Evolutionary conservation across 2,888 invertebrate genomes (phyloP).

Genomic region (Taenaris catops): DNA sequence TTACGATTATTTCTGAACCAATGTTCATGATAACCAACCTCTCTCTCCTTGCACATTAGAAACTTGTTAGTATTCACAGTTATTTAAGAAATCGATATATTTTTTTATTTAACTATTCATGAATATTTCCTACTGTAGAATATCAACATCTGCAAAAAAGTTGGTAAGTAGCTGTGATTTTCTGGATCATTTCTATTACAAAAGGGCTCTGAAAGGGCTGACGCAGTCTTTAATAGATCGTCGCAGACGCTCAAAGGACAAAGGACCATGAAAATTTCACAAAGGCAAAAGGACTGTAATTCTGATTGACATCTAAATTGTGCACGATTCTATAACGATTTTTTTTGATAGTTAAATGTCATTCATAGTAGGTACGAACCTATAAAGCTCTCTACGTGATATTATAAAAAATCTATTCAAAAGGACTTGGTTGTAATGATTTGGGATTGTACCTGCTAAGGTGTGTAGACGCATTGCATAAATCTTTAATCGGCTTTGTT

Average conservation of each 20-base stretch:
- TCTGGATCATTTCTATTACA: constrained; percentile 53
- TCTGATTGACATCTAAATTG: constrained; percentile 60
- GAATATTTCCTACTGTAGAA: no score
- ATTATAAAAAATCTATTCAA: constrained; percentile 35
- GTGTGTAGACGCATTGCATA: constrained; percentile 25
- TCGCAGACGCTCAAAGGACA: constrained; percentile 36
- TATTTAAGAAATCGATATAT: no score
- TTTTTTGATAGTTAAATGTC: constrained; percentile 38
- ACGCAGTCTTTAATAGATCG: constrained; percentile 33
- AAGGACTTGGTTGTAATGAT: constrained; percentile 23
- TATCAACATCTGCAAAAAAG: no score
- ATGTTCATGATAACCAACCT: no score
- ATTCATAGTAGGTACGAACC: constrained; percentile 25
- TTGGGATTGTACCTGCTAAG: constrained; percentile 30
- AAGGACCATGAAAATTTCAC: constrained; percentile 42
- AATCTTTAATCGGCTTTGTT: constrained; percentile 21
- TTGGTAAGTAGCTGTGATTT: constrained; percentile 59
- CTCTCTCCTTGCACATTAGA: no score
- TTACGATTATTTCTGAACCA: no score
- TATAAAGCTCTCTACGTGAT: constrained; percentile 24
- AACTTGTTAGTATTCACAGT: no score
- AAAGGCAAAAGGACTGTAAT: constrained; percentile 39
- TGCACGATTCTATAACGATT: constrained; percentile 38
- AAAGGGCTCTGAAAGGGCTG: constrained; percentile 35
- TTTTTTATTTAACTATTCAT: no score